Base-by-base conservation (phyloP, 2,113 vertebrate genomes). In the Vanacampus margaritifer region DNA sequence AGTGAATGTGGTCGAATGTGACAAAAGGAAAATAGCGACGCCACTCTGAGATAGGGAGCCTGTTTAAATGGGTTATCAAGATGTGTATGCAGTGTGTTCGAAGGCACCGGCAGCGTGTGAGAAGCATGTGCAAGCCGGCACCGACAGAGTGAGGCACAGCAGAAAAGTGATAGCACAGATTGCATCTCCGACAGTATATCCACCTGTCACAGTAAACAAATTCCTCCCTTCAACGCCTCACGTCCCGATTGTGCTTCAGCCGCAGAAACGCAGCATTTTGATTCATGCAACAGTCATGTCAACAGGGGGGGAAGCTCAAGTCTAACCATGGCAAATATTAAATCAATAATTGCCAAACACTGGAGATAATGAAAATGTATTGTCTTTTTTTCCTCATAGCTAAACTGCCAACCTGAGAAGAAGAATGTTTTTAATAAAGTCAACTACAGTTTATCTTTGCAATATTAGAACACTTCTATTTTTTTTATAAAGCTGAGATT, bases 111-210 rank as follows among this genome's bases (percentile, higher is more conserved):
- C 43, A 45, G 72, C n/a, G 73, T 6, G 37, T 28, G 3, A 0
- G 3, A 43, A 24, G n/a, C 37, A 24, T 24, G 64, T 63, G 41
- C 26, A 28, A 59, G 41, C 23, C 23, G 54, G 73, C 67, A 67
- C 32, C 66, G 74, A 82, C 65, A 60, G 41, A 5, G 36, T 69
- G 75, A 69, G 78, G 45, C 59, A 36, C 63, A 70, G 61, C 24
- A 37, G 72, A 50, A 71, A 65, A 69, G 71, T 66, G 69, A 71
- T 41, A 12, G 46, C 74, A 78, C 67, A 84, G 83, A 79, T 68
- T 36, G 76, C 71, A 35, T 65, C 67, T 36, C 65, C 16, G 67
- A 69, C 51, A 24, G 51, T 21, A 26, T 68, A 61, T 36, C 74
- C 65, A 64, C 69, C 41, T 60, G 63, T 82, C 65, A 73, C 65